phyloP scores from a whole-genome alignment of 2,797 vertebrate species.

The Mionectes olivaceus region DNA sequence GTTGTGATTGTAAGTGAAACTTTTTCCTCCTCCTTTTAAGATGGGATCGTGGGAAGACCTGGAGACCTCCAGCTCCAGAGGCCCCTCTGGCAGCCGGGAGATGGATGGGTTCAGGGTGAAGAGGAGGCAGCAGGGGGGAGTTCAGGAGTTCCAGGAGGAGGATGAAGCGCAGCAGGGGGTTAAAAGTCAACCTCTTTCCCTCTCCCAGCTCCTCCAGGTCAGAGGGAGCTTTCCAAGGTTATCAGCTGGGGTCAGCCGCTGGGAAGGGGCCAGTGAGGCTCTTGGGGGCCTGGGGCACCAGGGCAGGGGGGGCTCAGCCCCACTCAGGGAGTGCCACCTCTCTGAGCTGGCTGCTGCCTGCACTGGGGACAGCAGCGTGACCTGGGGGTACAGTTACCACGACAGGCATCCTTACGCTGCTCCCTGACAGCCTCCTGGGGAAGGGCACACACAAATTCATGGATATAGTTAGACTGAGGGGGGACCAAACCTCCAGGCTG shows the following conservation, averaged over 20 bases:
- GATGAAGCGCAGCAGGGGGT: neutral
- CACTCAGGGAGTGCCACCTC: neutral
- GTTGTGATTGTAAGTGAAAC: neutral
- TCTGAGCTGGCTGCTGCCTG: neutral
- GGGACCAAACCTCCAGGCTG: neutral
- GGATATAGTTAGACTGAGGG: accelerated
- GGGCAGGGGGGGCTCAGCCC: neutral
- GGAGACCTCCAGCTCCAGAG: neutral
- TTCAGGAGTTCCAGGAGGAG: neutral
- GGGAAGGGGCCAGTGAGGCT: neutral
- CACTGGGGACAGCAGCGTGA: accelerated
- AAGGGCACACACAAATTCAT: neutral
- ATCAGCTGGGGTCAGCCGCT: neutral
- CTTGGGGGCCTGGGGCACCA: neutral
- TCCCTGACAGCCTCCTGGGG: accelerated
- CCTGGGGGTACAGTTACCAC: accelerated
- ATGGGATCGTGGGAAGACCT: neutral
- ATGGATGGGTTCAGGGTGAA: neutral
- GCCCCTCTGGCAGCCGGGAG: neutral
- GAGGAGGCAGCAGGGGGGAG: neutral
- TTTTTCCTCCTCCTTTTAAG: neutral
- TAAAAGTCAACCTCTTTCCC: constrained; percentile 30
- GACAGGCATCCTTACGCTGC: accelerated
- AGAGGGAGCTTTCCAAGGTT: constrained; percentile 21
- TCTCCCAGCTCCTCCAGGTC: neutral